Evolutionary conservation across 2,113 vertebrate species (phyloP), one percentile per base, ranked within the genome.

Genomic region (Rhabdomys dilectus): DNA sequence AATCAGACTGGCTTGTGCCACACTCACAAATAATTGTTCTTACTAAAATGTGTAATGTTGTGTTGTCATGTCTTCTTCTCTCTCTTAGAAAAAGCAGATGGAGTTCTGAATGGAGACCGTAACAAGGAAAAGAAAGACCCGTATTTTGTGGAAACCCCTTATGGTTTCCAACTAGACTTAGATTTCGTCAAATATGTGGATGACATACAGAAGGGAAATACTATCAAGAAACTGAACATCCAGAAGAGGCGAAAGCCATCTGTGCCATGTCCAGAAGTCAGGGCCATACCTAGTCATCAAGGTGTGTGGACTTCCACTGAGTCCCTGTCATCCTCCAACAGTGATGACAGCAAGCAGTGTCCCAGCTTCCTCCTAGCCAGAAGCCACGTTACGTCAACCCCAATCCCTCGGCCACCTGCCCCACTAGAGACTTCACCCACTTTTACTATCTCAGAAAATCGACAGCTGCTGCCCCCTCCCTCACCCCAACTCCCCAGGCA

Each of bases 151-250:
- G 99, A 99, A 98, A 99, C 99, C 2, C 99, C 99, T n/a, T 99
- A 99, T 0, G 99, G 99, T 95, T 99, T 99, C 97, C 99, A 99
- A 97, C 94, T 99, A 97, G 99, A 99, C 98, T 98, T 99, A 98
- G 99, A 99, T 98, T 99, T 99, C 98, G 99, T 99, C 87, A 99
- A 99, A 96, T 99, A 99, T 77, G 99, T 99, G 97, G 99, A 99
- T 84, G 99, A 99, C 98, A 99, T 99, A 91, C 99, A 99, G 97
- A 99, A 99, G 97, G 99, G 99, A 91, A 99, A 99, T 98, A 99
- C 99, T 13, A 99, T 99, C 96, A 99, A 99, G 98, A 99, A 99
- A 98, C 96, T 99, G 91, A 99, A 99, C 81, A 99, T 99, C 97
- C 99, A 98, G 97, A 99, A 99, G 98, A 99, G 98, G 97, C 98